These are phyloP conservation scores for Nipponia nippon DNA, from an alignment of 2,113 vertebrate species.

Conservation along the genomic window DNA sequence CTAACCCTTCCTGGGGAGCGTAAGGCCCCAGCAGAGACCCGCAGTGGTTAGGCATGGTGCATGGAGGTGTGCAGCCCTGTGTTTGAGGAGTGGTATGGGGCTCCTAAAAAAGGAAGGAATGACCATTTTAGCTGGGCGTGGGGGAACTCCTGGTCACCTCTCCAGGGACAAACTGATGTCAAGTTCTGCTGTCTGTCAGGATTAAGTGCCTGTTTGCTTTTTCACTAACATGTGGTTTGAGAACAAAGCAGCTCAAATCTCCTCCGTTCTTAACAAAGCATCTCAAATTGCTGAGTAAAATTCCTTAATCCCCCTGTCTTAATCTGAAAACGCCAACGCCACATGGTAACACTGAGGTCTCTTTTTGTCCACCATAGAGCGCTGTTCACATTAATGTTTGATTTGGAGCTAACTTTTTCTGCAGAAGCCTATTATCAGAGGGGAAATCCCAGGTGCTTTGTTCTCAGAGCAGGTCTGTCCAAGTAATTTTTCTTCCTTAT, in stretches of 20 bases:
- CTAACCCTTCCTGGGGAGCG: not conserved
- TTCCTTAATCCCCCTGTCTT: constrained; percentile 80
- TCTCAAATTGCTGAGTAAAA: constrained; percentile 85
- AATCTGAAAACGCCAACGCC: constrained; percentile 77
- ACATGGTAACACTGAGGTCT: constrained; percentile 49
- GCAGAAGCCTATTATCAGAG: not conserved
- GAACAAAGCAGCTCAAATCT: constrained; percentile 86
- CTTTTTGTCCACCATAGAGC: constrained; percentile 23
- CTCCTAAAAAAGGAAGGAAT: constrained; percentile 29
- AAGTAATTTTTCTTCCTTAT: constrained; percentile 4
- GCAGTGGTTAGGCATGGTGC: not conserved
- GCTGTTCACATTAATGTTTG: not conserved
- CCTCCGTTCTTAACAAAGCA: constrained; percentile 79
- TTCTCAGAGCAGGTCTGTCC: not conserved
- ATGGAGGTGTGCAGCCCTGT: constrained; percentile 24
- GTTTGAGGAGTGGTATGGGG: constrained; percentile 58
- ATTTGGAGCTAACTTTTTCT: not conserved
- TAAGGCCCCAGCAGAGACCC: not conserved
- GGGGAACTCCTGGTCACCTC: constrained; percentile 73
- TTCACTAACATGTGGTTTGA: constrained; percentile 78
- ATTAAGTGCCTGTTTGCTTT: constrained; percentile 91
- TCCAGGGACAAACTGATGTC: constrained; percentile 86
- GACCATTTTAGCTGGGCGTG: constrained; percentile 44
- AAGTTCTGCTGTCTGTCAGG: constrained; percentile 87
- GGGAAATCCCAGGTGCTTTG: constrained; percentile 36